These are phyloP conservation scores for Dinocampus coccinellae DNA, from an alignment of 2,888 invertebrate genomes.

Conservation along the genomic window DNA sequence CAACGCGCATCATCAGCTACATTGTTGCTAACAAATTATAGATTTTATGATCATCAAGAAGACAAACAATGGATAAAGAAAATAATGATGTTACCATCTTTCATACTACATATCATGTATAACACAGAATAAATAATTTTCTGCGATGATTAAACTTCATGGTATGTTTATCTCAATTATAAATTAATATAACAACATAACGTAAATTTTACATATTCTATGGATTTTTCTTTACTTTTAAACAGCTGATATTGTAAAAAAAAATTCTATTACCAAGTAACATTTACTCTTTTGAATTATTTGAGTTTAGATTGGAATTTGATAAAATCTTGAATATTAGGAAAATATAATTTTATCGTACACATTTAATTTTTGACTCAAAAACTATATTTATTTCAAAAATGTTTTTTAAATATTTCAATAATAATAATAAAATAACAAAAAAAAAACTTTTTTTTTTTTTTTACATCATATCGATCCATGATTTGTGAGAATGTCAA, in stretches of 20 bases:
- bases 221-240: too few relatives aligned
- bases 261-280: too few relatives aligned
- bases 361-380: too few relatives aligned
- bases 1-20: background rate
- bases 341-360: too few relatives aligned
- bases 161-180: background rate
- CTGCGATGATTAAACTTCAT: background rate
- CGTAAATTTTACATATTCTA: background rate
- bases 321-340: too few relatives aligned
- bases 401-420: background rate
- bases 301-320: too few relatives aligned
- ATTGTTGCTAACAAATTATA: background rate
- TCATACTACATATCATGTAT: background rate
- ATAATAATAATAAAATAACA: background rate
- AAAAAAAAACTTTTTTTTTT: too few relatives aligned
- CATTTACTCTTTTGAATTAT: too few relatives aligned
- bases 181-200: background rate
- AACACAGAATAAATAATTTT: background rate
- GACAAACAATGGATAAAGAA: slow-evolving; percentile 51
- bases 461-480: background rate
- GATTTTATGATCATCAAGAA: background rate
- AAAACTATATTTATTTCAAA: background rate
- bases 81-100: slow-evolving; percentile 20
- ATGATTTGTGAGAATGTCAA: background rate
- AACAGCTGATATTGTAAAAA: too few relatives aligned